These are phyloP conservation scores for Poeciliopsis infans DNA, from an alignment of 2,797 vertebrate species.

Conservation along the genomic window DNA sequence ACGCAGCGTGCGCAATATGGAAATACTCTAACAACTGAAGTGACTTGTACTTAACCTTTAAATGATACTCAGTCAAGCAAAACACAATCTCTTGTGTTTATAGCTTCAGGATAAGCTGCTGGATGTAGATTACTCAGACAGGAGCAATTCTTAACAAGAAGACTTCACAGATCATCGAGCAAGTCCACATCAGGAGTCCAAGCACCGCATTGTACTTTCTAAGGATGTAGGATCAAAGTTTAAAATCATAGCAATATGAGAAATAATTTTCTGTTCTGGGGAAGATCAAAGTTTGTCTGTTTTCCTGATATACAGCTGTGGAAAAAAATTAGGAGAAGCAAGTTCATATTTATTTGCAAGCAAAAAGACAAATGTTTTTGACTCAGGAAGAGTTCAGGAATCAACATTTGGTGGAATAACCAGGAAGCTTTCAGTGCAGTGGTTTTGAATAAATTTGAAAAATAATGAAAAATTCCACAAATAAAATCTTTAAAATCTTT, in stretches of 20 bases:
- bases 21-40: slow-evolving; percentile 34
- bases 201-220: neutral
- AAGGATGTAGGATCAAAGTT: neutral
- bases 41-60: slow-evolving; percentile 44
- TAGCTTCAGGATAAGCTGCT: neutral
- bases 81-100: neutral
- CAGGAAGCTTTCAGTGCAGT: no score
- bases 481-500: neutral
- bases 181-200: neutral
- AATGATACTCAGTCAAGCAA: slow-evolving; percentile 6
- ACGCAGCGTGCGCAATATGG: slow-evolving; percentile 44
- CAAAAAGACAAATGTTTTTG: no score
- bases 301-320: neutral
- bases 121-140: neutral
- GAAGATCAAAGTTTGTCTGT: neutral
- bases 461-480: neutral
- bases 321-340: no score
- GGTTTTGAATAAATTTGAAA: neutral
- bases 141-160: neutral
- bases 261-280: neutral
- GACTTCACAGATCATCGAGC: neutral
- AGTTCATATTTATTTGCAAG: no score
- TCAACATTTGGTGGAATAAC: no score
- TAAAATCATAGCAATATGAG: neutral
- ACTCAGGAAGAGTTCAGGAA: no score